Evolutionary conservation across 2,888 invertebrate genomes (phyloP), one percentile per base, ranked within the genome.

Genomic region (Mythimna pallens): DNA sequence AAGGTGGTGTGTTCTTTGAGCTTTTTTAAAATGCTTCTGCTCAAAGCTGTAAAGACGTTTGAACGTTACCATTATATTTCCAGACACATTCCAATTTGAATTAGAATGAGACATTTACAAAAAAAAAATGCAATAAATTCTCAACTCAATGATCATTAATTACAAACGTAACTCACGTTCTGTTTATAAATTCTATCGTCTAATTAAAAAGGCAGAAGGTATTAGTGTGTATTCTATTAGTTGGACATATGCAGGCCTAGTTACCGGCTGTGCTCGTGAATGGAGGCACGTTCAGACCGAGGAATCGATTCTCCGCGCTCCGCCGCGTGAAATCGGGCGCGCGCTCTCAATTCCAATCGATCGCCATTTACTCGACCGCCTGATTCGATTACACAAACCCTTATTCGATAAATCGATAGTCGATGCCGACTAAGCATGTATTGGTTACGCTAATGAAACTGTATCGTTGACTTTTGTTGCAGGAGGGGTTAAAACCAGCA

Each of bases 281-380:
- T 92, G 88, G 89, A 88, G 84, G 88, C 93, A 89, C 88, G 91
- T 89, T 89, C 86, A 84, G 30, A 85, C 84, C 86, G 87, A 85
- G 85, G 89, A 94, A 95, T 95, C 94, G 93, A 95, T 96, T 95
- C 89, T 89, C 91, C 90, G 85, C 94, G 94, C 89, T 90, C 86
- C 89, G 86, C 87, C 91, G 94, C 95, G 94, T 96, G 94, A 95
- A 96, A 96, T 96, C 94, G 92, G 91, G 88, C 90, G 90, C 92
- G 90, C 92, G 91, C 89, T 91, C 92, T 90, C 89, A 89, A 91
- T 91, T 87, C 89, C 87, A 92, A 93, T 92, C 93, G 92, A 93
- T 94, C 89, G 89, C 88, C 90, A 87, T 91, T 92, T 92, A 89
- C 87, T 86, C 87, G 90, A 86, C 89, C 89, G 86, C 89, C 88